A percentile compares a stretch with the other conserved stretches of the same genome.
phyloP scores from a whole-genome alignment of 37 sponge, comb jelly and placozoan genomes.

The Geodia barretti region DNA sequence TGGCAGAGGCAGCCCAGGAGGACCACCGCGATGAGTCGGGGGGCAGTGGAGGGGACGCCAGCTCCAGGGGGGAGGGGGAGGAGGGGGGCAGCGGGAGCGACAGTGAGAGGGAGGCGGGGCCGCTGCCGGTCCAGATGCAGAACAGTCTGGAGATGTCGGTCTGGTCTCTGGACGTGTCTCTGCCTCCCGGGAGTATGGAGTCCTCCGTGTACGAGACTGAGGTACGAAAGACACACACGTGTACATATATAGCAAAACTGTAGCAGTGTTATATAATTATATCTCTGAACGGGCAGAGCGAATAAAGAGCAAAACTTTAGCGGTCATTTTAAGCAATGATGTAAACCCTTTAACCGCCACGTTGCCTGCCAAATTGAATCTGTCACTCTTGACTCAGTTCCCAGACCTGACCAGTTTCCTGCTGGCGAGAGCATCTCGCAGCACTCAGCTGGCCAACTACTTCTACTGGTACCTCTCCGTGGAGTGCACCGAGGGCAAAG shows the following conservation, averaged over 20 bases:
- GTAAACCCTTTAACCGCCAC: no score
- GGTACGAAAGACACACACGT: no score
- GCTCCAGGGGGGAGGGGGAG: not conserved
- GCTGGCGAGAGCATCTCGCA: constrained; percentile 68
- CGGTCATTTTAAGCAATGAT: not conserved
- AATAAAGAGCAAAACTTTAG: not conserved
- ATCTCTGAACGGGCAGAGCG: not conserved
- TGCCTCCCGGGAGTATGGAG: constrained; percentile 32
- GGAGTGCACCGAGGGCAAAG: constrained; percentile 87
- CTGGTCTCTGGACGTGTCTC: constrained; percentile 58
- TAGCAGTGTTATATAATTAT: no score
- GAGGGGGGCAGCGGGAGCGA: constrained; percentile 41
- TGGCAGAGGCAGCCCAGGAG: constrained; percentile 64
- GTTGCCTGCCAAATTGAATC: no score
- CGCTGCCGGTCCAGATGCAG: not conserved
- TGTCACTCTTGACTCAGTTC: constrained; percentile 24
- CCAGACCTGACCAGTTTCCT: constrained; percentile 63
- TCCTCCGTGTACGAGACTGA: constrained; percentile 31
- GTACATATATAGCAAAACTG: no score
- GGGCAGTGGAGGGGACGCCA: not conserved
- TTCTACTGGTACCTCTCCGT: constrained; percentile 92
- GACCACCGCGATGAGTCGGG: constrained; percentile 6
- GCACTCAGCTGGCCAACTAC: constrained; percentile 77
- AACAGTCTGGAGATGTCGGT: constrained; percentile 52
- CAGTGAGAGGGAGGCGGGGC: constrained; percentile 33